Conservation (phyloP, 2,113 vertebrate genomes). For the Miniopterus natalensis region DNA sequence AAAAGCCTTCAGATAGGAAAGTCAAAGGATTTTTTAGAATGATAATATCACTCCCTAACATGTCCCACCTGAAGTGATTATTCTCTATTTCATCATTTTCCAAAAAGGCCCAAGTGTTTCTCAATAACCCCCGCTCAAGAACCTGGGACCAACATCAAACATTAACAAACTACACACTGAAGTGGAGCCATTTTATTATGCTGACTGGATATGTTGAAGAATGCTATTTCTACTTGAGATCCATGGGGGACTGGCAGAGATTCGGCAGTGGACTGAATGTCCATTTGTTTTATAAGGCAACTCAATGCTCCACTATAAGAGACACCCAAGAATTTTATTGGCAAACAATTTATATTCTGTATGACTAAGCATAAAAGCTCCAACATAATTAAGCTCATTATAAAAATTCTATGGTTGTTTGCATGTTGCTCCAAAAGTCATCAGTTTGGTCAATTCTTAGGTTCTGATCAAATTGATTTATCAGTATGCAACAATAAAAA, state of each 20-base stretch:
- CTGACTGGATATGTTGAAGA: slow-evolving; percentile 69
- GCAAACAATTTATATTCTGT: slow-evolving; percentile 71
- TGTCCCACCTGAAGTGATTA: slow-evolving; percentile 5
- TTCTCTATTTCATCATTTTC: slow-evolving; percentile 50
- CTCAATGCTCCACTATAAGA: slow-evolving; percentile 45
- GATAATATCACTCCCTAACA: slow-evolving; percentile 16
- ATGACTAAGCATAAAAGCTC: slow-evolving; percentile 53
- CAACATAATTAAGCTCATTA: slow-evolving; percentile 57
- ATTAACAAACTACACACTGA: slow-evolving; percentile 33
- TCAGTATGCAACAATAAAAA: slow-evolving; percentile 45
- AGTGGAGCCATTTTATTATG: slow-evolving; percentile 60
- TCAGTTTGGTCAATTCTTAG: slow-evolving; percentile 44
- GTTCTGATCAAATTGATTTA: slow-evolving; percentile 17
- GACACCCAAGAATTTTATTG: slow-evolving; percentile 70
- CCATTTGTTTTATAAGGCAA: slow-evolving; percentile 74
- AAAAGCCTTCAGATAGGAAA: slow-evolving; percentile 63
- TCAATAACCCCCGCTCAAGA: slow-evolving; percentile 37
- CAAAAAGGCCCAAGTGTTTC: slow-evolving; percentile 56
- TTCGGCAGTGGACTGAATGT: slow-evolving; percentile 72
- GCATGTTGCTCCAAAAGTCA: slow-evolving; percentile 22
- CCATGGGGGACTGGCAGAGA: slow-evolving; percentile 66
- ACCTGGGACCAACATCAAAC: slow-evolving; percentile 66
- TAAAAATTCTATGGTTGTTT: slow-evolving; percentile 57
- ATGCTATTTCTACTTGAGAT: slow-evolving; percentile 59
- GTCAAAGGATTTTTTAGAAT: slow-evolving; percentile 38